phyloP scores from a whole-genome alignment of 1,140 invertebrate genomes.

The Nixonia krombeini region DNA sequence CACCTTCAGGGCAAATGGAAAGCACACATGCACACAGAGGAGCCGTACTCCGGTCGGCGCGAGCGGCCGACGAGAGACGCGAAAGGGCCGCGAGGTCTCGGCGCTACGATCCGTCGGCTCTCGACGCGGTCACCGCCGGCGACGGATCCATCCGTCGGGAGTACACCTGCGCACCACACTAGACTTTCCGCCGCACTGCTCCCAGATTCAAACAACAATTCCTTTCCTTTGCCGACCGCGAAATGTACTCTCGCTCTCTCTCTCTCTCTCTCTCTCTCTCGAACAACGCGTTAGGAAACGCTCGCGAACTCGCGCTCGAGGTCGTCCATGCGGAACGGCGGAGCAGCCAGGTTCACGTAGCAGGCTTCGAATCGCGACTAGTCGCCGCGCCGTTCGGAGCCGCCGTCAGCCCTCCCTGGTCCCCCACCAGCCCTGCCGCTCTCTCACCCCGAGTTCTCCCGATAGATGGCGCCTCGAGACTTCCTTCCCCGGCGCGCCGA shows the following conservation, averaged over 20 bases:
- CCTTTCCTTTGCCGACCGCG: no score
- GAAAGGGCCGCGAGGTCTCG: no score
- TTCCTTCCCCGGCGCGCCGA: conserved; percentile 22
- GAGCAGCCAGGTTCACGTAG: conserved; percentile 29
- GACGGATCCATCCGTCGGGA: conserved; percentile 11
- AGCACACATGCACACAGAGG: not conserved
- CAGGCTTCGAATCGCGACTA: conserved; percentile 57
- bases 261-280: not conserved
- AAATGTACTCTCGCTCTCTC: not conserved
- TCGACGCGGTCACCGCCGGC: conserved; percentile 4
- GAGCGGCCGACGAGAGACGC: not conserved
- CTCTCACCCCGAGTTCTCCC: conserved; percentile 31
- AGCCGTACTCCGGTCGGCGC: not conserved
- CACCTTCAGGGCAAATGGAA: not conserved
- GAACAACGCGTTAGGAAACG: not conserved
- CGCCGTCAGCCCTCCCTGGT: conserved; percentile 12
- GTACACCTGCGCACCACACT: no score
- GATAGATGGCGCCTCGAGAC: conserved; percentile 17
- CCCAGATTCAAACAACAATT: no score
- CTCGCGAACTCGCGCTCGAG: no score
- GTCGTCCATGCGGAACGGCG: conserved; percentile 7
- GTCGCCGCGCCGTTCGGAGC: conserved; percentile 10
- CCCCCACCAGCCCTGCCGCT: conserved; percentile 21
- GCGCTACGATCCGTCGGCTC: conserved; percentile 1
- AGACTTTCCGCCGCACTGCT: no score